Base-by-base conservation (phyloP, 2,113 vertebrate genomes). In the Toxostoma redivivum region DNA sequence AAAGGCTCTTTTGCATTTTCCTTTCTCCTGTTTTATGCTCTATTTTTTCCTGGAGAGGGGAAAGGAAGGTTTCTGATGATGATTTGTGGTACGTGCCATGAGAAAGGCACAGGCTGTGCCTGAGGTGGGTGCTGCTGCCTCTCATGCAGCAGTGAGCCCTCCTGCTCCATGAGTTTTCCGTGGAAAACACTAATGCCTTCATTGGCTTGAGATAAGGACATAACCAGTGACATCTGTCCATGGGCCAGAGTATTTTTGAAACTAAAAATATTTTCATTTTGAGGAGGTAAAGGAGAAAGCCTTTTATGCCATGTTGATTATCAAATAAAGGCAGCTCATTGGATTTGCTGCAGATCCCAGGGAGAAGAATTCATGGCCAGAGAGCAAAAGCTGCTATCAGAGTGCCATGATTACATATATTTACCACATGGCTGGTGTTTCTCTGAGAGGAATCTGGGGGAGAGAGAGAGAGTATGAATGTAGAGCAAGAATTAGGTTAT, bases 401-500 rank as follows among this genome's bases (percentile, higher is more conserved):
- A 83, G 57, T 61, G 74, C 40, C 78, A 38, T 42, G 67, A 95
- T 92, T 94, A 61, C 66, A 48, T n/a, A 77, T 85, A 91, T 87
- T 94, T 92, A 91, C 86, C 86, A 84, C 81, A 53, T 54, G 65
- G 81, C 76, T 92, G 89, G 72, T 5, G 3, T 86, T 96, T 78
- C 77, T 84, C 60, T 11, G 3, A 51, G 69, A 42, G 47, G 24
- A 56, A 91, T 37, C 67, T 4, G 8, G 28, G 17, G 9, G 51
- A 57, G 28, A 80, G 77, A 42, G 44, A 67, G n/a, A 73, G 17
- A 1, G 8, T 48, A 53, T 1, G 2, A 84, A 85, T 50, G 72
- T 61, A 91, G 86, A 86, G 27, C 58, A 94, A 81, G 88, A 94
- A 92, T 84, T 95, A 90, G 91, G 90, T 97, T 96, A 94, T 90